Evolutionary conservation across 2,113 vertebrate genomes (phyloP).

Genomic region (Lucifuga dentata): DNA sequence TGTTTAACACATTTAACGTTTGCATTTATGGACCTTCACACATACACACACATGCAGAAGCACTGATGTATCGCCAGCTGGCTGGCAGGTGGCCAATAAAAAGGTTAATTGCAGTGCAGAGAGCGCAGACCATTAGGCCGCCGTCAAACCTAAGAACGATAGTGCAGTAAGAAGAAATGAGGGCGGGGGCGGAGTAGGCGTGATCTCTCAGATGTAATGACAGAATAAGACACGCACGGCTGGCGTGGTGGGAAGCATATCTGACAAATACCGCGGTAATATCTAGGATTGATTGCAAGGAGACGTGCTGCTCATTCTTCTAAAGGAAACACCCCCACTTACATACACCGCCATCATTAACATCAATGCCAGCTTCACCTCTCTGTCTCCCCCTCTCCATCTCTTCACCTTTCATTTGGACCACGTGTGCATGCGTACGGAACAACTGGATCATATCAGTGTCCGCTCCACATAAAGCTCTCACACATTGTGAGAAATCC

Average conservation of each 20-base stretch:
- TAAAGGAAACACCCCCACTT: constrained; percentile 20
- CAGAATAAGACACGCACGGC: constrained; percentile 66
- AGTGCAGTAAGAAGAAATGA: constrained; percentile 13
- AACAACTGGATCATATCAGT: background rate
- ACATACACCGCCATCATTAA: background rate
- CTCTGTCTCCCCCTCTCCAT: background rate
- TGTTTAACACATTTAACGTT: constrained; percentile 15
- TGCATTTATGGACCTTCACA: constrained; percentile 15
- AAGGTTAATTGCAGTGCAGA: constrained; percentile 80
- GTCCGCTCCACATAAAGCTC: too few relatives aligned
- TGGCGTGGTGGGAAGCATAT: constrained; percentile 47
- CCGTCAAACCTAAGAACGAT: constrained; percentile 60
- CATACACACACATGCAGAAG: background rate
- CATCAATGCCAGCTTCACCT: background rate
- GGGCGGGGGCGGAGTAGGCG: constrained; percentile 45
- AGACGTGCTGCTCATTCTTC: constrained; percentile 53
- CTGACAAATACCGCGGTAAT: constrained; percentile 65
- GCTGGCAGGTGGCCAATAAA: constrained; percentile 78
- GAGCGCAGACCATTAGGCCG: constrained; percentile 72
- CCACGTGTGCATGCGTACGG: rapidly evolving
- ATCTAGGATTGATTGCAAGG: constrained; percentile 64
- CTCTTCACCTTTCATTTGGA: background rate
- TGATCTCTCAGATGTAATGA: constrained; percentile 74
- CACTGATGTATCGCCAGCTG: constrained; percentile 61
- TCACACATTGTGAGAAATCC: too few relatives aligned